Conservation (phyloP, 2,113 vertebrate species). For the Monopterus albus region DNA sequence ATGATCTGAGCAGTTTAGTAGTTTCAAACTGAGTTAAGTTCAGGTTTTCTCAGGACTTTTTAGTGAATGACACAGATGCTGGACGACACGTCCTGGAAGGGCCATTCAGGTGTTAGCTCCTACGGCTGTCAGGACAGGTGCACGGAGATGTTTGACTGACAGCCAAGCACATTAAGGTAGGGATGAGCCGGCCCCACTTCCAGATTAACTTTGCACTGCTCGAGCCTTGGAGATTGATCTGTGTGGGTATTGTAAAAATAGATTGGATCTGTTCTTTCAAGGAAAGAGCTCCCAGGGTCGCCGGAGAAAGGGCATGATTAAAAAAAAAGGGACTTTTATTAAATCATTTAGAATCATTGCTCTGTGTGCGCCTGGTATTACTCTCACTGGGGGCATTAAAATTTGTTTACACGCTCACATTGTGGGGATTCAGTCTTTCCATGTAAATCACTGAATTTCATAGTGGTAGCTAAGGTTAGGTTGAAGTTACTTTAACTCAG, state of each 20-base stretch:
- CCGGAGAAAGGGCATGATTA: conserved; percentile 29
- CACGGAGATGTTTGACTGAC: conserved; percentile 46
- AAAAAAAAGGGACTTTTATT: conserved; percentile 51
- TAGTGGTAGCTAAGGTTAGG: too few species aligned
- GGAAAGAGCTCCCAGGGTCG: conserved; percentile 25
- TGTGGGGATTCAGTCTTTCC: too few species aligned
- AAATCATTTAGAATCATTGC: too few species aligned
- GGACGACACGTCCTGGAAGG: background rate
- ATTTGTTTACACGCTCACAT: too few species aligned
- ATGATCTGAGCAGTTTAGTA: too few species aligned
- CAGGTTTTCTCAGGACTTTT: background rate
- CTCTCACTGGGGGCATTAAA: too few species aligned
- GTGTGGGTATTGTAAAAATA: conserved; percentile 48
- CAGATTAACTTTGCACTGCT: conserved; percentile 63
- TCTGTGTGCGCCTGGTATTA: too few species aligned
- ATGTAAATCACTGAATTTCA: too few species aligned
- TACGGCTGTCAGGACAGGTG: conserved; percentile 50
- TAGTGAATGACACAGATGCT: background rate
- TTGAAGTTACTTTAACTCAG: too few species aligned
- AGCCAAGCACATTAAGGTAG: conserved; percentile 43
- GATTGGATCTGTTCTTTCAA: conserved; percentile 61
- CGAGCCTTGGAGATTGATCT: conserved; percentile 48
- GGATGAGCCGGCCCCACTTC: conserved; percentile 30
- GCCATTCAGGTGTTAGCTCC: conserved; percentile 4
- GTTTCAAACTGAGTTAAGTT: background rate